A percentile compares a stretch with the other conserved stretches of the same genome.
Conservation (phyloP, 2,113 vertebrate genomes). For the Erythrocercus mccallii region DNA sequence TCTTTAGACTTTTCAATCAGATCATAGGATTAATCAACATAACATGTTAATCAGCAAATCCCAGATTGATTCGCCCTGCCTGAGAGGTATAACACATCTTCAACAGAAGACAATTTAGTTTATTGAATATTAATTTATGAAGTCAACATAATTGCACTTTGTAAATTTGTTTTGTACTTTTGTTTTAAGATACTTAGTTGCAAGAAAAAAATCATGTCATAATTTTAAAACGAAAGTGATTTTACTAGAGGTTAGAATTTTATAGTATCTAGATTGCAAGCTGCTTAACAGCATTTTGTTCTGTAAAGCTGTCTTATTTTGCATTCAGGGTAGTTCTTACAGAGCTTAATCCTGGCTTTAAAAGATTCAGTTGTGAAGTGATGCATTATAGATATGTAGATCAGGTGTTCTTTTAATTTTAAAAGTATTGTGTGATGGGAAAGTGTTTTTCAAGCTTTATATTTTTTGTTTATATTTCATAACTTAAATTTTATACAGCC, state of each 20-base stretch:
- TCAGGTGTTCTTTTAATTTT: slow-evolving; percentile 46
- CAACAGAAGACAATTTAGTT: slow-evolving; percentile 23
- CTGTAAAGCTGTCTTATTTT: slow-evolving; percentile 18
- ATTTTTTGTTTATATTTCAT: slow-evolving; percentile 21
- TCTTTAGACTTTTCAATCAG: slow-evolving; percentile 46
- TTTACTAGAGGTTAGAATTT: slow-evolving; percentile 16
- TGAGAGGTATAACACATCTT: not conserved
- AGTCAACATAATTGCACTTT: slow-evolving; percentile 29
- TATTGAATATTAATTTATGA: slow-evolving; percentile 44
- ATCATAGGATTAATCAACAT: slow-evolving; percentile 63
- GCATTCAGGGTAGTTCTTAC: slow-evolving; percentile 21
- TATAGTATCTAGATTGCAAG: not conserved
- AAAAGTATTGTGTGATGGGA: not conserved
- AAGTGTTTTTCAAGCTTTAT: not conserved
- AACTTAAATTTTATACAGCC: not conserved
- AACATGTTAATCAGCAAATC: slow-evolving; percentile 51
- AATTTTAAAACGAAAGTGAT: not conserved
- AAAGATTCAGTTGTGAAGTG: slow-evolving; percentile 31
- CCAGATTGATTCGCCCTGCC: not conserved
- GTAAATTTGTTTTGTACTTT: slow-evolving; percentile 24
- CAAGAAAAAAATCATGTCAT: not conserved
- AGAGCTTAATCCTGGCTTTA: slow-evolving; percentile 53
- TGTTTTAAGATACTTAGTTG: not conserved
- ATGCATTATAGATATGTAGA: slow-evolving; percentile 29
- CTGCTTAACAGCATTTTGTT: slow-evolving; percentile 29